phyloP scores from a whole-genome alignment of 2,888 invertebrate species.

The Mythimna impura region DNA sequence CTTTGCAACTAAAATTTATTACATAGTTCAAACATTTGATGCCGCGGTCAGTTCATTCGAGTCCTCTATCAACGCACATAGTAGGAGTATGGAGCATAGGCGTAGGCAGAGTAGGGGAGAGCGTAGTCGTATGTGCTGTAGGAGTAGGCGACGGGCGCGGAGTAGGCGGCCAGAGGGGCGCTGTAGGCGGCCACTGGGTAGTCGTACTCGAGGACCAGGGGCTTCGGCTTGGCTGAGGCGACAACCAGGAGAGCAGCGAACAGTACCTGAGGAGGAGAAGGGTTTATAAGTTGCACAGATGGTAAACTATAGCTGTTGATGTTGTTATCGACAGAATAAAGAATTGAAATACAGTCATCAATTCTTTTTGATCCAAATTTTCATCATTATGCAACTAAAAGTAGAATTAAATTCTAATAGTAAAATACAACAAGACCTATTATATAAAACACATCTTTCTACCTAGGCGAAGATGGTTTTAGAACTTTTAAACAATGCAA shows the following conservation, averaged over 20 bases:
- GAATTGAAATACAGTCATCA: no score
- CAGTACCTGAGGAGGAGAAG: slow-evolving; percentile 74
- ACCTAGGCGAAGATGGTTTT: no score
- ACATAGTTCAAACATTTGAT: neutral
- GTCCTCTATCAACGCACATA: slow-evolving; percentile 75
- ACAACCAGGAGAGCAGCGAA: slow-evolving; percentile 89
- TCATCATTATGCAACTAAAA: no score
- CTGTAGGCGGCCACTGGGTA: slow-evolving; percentile 84
- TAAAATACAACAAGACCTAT: no score
- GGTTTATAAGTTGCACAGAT: neutral
- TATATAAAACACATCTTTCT: no score
- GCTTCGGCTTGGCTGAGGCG: slow-evolving; percentile 89
- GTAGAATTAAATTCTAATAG: no score
- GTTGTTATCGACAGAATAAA: no score
- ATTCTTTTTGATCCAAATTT: no score
- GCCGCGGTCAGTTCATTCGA: neutral
- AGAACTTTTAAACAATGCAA: no score
- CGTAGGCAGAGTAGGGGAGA: slow-evolving; percentile 76
- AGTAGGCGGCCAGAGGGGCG: slow-evolving; percentile 85
- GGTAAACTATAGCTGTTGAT: no score
- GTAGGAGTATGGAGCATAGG: slow-evolving; percentile 81
- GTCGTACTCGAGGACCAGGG: slow-evolving; percentile 81
- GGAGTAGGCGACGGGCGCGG: slow-evolving; percentile 85
- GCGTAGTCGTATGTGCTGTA: slow-evolving; percentile 80
- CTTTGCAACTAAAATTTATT: neutral